Evolutionary conservation across 2,113 vertebrate species (phyloP).

Genomic region (Archilochus colubris): DNA sequence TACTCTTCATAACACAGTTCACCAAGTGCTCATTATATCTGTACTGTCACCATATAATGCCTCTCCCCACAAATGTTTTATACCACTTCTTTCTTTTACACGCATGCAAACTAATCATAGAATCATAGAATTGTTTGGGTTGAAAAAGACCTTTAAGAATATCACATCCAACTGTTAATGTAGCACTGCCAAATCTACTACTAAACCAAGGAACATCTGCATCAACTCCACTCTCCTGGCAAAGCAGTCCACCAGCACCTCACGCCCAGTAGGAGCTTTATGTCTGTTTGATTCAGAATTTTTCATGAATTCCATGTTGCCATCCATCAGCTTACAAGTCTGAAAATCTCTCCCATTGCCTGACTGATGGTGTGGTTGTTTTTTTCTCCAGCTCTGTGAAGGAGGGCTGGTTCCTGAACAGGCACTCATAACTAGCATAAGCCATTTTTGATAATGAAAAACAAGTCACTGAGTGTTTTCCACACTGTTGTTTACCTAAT

Average conservation of each 20-base stretch:
- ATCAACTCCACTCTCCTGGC: neutral
- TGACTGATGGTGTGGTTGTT: neutral
- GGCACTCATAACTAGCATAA: neutral
- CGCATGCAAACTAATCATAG: neutral
- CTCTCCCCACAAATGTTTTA: neutral
- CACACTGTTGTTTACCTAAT: neutral
- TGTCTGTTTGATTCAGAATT: neutral
- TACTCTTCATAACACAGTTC: neutral
- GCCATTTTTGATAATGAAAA: neutral
- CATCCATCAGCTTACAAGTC: neutral
- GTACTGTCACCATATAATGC: neutral
- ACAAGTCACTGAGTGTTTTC: neutral
- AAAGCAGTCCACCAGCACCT: fast-evolving
- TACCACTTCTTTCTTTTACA: neutral
- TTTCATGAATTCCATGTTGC: neutral
- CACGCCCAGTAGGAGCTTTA: neutral
- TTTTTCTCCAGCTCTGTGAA: neutral
- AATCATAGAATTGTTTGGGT: too few species aligned
- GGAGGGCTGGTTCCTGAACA: neutral
- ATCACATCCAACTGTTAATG: too few species aligned
- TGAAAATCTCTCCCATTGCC: neutral
- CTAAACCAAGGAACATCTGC: neutral
- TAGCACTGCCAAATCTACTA: too few species aligned
- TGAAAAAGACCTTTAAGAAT: too few species aligned
- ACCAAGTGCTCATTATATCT: neutral